Evolutionary conservation across 2,797 vertebrate genomes (phyloP).

Genomic region (Hemibagrus guttatus): DNA sequence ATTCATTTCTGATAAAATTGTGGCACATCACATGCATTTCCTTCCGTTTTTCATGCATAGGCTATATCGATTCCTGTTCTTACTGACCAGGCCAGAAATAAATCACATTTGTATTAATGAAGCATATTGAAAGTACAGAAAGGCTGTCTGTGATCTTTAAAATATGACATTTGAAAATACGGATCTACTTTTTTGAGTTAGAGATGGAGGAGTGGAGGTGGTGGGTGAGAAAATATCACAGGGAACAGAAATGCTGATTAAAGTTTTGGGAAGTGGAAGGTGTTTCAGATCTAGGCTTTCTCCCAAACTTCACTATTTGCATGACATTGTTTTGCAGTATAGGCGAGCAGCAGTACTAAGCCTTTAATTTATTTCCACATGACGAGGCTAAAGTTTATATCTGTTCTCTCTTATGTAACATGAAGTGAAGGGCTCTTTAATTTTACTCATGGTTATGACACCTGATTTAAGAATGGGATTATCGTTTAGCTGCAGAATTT

Average conservation of each 20-base stretch:
- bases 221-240: not conserved
- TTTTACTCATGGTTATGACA: not conserved
- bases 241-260: not conserved
- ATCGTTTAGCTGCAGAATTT: not conserved
- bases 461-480: not conserved
- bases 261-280: not conserved
- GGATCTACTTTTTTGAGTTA: not conserved
- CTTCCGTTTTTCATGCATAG: not conserved
- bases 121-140: not conserved
- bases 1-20: not conserved
- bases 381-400: not conserved
- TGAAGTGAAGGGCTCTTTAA: not conserved
- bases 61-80: no score
- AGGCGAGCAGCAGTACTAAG: not conserved
- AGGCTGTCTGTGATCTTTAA: not conserved
- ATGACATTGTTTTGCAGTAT: not conserved
- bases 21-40: not conserved
- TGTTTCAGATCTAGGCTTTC: not conserved
- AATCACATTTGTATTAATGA: not conserved
- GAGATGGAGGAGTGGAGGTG: not conserved
- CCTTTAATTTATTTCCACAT: not conserved
- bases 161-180: not conserved
- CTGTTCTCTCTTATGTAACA: not conserved
- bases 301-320: not conserved
- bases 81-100: no score